phyloP scores from a whole-genome alignment of 2,888 invertebrate species.

The Monochamus alternatus region DNA sequence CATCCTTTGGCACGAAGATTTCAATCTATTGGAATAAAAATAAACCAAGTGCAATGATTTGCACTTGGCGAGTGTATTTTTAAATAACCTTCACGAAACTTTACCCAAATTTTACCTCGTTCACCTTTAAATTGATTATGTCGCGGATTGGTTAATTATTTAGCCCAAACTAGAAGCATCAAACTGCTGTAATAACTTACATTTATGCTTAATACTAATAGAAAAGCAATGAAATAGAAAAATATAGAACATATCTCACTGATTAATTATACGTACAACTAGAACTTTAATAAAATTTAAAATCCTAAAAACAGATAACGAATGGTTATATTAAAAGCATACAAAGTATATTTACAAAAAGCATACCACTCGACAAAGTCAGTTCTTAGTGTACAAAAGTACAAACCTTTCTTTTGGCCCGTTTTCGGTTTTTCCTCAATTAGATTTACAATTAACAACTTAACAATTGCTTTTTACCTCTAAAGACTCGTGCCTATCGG shows the following conservation, averaged over 20 bases:
- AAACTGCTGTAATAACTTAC: constrained; percentile 44
- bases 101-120: not conserved
- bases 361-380: constrained; percentile 37
- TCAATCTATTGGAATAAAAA: not conserved
- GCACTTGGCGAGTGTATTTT: not conserved
- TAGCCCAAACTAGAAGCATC: constrained; percentile 38
- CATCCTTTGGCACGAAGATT: not conserved
- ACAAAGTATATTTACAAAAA: constrained; percentile 44
- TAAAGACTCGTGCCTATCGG: not conserved
- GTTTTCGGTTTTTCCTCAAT: constrained; percentile 14
- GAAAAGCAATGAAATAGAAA: constrained; percentile 55
- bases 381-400: constrained; percentile 20
- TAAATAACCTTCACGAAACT: not conserved
- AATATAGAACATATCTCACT: constrained; percentile 54
- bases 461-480: constrained; percentile 13
- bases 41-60: not conserved
- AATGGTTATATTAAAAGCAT: constrained; percentile 50
- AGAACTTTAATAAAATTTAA: constrained; percentile 63
- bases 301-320: constrained; percentile 60
- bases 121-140: not conserved
- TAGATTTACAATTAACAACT: constrained; percentile 11
- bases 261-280: constrained; percentile 48
- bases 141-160: not conserved
- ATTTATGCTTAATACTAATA: constrained; percentile 50
- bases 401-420: constrained; percentile 32